phyloP scores from a whole-genome alignment of 2,113 vertebrate genomes.

The Aviceda subcristata region DNA sequence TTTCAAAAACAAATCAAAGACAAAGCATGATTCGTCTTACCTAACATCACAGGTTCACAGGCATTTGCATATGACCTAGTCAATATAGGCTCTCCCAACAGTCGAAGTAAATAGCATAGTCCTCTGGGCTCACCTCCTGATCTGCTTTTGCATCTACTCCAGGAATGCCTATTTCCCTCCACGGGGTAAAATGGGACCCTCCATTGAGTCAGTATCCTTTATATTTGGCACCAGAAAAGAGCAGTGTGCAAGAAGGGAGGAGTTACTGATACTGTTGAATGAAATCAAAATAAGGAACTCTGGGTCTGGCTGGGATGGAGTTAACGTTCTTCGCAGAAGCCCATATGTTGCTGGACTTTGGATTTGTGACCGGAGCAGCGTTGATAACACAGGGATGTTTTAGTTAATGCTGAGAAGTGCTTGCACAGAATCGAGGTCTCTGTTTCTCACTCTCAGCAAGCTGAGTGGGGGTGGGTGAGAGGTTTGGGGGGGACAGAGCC shows the following conservation, averaged over 20 bases:
- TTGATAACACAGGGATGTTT: neutral
- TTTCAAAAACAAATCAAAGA: neutral
- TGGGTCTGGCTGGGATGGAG: neutral
- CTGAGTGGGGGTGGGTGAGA: accelerated
- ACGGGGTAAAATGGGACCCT: neutral
- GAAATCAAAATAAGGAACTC: neutral
- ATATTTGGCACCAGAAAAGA: neutral
- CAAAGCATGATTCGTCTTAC: neutral
- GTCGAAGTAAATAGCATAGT: neutral
- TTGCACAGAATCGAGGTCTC: neutral
- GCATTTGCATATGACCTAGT: neutral
- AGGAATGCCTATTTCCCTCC: neutral
- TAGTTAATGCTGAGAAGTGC: neutral
- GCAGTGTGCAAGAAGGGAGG: neutral
- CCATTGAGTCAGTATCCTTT: neutral
- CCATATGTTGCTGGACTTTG: neutral
- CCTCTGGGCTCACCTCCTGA: neutral
- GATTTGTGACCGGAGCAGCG: neutral
- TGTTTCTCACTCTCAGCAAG: neutral
- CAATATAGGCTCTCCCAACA: neutral
- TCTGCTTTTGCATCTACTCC: neutral
- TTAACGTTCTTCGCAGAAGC: neutral
- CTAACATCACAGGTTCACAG: neutral
- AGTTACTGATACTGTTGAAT: neutral
- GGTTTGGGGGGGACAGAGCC: neutral